Percentiles rank a stretch among this genome's conserved stretches.
Evolutionary conservation across 2,113 vertebrate species (phyloP).

Genomic region (Grammomys surdaster): DNA sequence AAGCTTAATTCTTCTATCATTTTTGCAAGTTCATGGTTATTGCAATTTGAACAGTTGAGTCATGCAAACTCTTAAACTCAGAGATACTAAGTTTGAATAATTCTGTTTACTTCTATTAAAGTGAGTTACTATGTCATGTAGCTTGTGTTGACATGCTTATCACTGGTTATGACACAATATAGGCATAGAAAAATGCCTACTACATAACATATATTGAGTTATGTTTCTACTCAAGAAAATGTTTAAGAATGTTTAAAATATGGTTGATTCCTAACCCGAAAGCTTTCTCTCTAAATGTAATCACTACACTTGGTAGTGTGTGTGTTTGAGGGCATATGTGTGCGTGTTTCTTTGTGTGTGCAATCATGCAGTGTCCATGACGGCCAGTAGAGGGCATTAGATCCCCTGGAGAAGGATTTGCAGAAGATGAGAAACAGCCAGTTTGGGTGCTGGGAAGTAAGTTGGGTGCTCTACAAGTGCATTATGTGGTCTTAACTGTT

Average conservation of each 20-base stretch:
- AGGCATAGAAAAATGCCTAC: neutral
- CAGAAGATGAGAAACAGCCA: neutral
- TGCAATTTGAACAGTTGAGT: neutral
- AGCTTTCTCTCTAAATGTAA: neutral
- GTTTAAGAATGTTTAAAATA: neutral
- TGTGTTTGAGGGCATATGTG: neutral
- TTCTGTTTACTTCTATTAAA: neutral
- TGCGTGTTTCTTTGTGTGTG: neutral
- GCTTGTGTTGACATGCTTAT: neutral
- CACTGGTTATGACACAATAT: conserved; percentile 36
- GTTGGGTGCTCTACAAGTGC: neutral
- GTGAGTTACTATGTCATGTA: neutral
- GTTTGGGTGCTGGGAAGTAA: too few relatives aligned
- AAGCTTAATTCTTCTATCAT: conserved; percentile 11
- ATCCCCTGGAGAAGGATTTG: too few relatives aligned
- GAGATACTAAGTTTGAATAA: neutral
- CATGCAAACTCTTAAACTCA: neutral
- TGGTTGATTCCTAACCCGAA: too few relatives aligned
- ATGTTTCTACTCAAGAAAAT: neutral
- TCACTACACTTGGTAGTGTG: neutral
- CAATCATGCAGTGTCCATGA: too few relatives aligned
- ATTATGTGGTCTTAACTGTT: neutral
- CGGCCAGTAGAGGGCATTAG: too few relatives aligned
- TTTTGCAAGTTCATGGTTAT: conserved; percentile 3
- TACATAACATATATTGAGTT: neutral